phyloP scores from a whole-genome alignment of 2,113 vertebrate species.

The Entelurus aequoreus region DNA sequence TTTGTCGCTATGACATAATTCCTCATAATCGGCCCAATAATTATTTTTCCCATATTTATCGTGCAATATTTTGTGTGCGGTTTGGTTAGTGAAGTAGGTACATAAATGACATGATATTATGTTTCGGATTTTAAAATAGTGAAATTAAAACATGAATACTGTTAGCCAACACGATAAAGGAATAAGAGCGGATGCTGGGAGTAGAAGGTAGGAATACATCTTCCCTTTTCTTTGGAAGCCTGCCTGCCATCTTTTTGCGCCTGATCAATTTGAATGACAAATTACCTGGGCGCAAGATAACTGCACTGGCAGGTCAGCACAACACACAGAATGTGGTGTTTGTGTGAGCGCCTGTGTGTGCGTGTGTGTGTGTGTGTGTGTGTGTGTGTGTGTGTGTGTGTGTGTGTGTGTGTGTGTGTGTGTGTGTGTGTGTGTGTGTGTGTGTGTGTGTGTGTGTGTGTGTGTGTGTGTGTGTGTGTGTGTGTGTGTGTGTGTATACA shows the following conservation, averaged over 20 bases:
- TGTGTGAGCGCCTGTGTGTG: conserved; percentile 39
- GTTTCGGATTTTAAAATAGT: too few relatives aligned
- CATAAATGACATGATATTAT: too few relatives aligned
- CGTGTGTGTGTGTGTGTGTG: conserved; percentile 21
- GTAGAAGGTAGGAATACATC: conserved; percentile 32
- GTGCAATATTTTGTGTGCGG: too few relatives aligned
- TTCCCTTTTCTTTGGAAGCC: conserved; percentile 44
- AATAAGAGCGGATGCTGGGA: not conserved
- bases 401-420: too few relatives aligned
- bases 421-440: too few relatives aligned
- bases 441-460: conserved; percentile 6
- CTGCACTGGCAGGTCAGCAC: conserved; percentile 63
- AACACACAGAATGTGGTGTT: conserved; percentile 49
- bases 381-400: not conserved
- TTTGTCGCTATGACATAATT: too few relatives aligned
- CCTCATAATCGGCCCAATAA: too few relatives aligned
- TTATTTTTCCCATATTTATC: too few relatives aligned
- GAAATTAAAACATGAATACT: too few relatives aligned
- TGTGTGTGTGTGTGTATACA: conserved; percentile 26
- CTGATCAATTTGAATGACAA: conserved; percentile 68
- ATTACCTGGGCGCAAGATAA: conserved; percentile 59
- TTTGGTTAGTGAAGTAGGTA: too few relatives aligned
- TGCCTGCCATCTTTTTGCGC: conserved; percentile 60
- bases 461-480: too few relatives aligned
- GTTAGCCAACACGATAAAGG: too few relatives aligned